These are phyloP conservation scores for Anticlea derivata DNA, from an alignment of 2,888 invertebrate species.

Conservation along the genomic window DNA sequence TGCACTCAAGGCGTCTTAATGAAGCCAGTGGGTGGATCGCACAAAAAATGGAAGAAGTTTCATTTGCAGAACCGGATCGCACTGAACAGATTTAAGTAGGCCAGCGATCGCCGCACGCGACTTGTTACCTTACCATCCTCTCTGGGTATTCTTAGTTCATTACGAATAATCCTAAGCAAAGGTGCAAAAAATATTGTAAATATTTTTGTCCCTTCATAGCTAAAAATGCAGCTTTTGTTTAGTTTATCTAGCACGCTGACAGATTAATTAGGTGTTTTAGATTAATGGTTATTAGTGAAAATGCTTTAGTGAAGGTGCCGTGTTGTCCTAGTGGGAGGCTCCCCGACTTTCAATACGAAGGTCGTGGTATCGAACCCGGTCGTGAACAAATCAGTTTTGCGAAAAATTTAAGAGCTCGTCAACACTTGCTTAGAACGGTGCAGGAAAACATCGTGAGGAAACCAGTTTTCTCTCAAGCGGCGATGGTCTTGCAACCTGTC, in stretches of 20 bases:
- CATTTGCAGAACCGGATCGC: constrained; percentile 49
- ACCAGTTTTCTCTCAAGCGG: no score
- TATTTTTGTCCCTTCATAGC: neutral
- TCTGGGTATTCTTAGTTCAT: neutral
- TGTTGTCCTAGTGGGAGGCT: constrained; percentile 27
- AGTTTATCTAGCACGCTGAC: neutral
- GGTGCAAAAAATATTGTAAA: no score
- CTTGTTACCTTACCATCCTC: constrained; percentile 24
- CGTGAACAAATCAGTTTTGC: no score
- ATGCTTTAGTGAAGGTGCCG: constrained; percentile 29
- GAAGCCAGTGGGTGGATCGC: constrained; percentile 40
- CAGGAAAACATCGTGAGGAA: no score
- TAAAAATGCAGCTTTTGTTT: neutral
- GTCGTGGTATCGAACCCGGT: no score
- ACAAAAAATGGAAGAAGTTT: constrained; percentile 53
- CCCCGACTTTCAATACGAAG: no score
- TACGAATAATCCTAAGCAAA: neutral
- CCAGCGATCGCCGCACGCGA: constrained; percentile 60
- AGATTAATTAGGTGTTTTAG: constrained; percentile 13
- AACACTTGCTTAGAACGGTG: no score
- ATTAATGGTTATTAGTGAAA: no score
- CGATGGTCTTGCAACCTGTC: no score
- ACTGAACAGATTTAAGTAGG: constrained; percentile 57
- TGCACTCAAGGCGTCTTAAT: constrained; percentile 27
- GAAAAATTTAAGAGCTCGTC: no score